Evolutionary conservation across 2,888 invertebrate species (phyloP), one percentile per base, ranked within the genome.

Genomic region (Acrobasis suavella): DNA sequence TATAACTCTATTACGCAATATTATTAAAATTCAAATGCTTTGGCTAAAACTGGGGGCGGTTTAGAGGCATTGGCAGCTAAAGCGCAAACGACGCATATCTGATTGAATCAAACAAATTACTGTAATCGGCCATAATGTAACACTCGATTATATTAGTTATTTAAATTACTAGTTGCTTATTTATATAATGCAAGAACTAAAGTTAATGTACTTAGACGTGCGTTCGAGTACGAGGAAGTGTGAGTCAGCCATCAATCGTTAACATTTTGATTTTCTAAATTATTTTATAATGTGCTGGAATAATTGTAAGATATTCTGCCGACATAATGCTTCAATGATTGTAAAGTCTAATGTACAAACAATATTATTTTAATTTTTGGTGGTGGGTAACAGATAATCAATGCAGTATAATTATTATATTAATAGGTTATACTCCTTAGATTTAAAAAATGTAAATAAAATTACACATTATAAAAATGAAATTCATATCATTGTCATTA

Each of bases 1-100:
- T 42, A 14, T 56, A 56, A 56, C 22, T 56, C 42, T 56, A 42
- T 56, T 42, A 56, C 42, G 22, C n/a, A 56, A 52, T 54, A 60
- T 60, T 54, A 60, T 51, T 46, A 80, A 80, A 82, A 82, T 81
- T 80, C 81, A 77, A 70, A 75, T 71, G 73, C 39, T 39, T 56
- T 70, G 73, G 17, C 39, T 56, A 56, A 22, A 56, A 14, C 56
- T 39, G 56, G 42, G 42, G 56, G 56, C 56, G 56, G 46, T 42
- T 56, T 38, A 32, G 52, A 67, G 69, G 77, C 73, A 76, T 77
- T 80, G 66, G 56, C 58, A 64, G 51, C 58, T 37, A 65, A 65
- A 64, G 63, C 59, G 60, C 62, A 62, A 61, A 65, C 60, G 42
- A 38, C 16, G 42, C 56, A 56, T 56, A 42, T 56, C 56, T 42